These are phyloP conservation scores for Xiphorhynchus erythropygius DNA, from an alignment of 2,797 vertebrate genomes.

Conservation along the genomic window DNA sequence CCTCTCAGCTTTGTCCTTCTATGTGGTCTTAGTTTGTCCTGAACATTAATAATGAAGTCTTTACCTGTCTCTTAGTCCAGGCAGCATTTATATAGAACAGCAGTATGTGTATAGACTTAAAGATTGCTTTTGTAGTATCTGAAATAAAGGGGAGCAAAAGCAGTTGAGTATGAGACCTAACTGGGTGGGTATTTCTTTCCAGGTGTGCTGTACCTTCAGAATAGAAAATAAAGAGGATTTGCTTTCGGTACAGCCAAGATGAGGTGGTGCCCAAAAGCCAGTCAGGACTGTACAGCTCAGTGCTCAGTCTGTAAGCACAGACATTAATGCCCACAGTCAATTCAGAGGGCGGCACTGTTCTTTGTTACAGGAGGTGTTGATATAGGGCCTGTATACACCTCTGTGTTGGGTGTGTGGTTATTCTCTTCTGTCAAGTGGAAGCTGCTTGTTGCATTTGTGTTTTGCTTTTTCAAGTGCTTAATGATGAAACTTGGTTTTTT, in stretches of 20 bases:
- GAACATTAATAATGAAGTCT: neutral
- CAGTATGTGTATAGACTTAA: neutral
- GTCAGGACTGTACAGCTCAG: neutral
- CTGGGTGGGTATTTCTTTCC: neutral
- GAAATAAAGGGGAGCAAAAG: neutral
- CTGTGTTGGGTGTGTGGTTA: neutral
- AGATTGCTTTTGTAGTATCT: neutral
- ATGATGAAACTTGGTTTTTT: neutral
- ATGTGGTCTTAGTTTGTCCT: neutral
- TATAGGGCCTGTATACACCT: neutral
- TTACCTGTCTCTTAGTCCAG: neutral
- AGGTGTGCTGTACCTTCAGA: neutral
- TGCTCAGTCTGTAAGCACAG: neutral
- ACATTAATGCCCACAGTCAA: fast-evolving
- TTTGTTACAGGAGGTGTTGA: neutral
- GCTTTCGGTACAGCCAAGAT: neutral
- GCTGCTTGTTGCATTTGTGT: neutral
- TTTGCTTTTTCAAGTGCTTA: neutral
- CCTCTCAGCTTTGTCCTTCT: neutral
- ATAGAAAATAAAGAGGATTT: neutral
- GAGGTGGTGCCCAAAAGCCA: neutral
- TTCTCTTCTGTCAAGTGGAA: neutral
- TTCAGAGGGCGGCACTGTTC: neutral
- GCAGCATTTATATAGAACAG: neutral
- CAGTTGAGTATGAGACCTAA: neutral